These are phyloP conservation scores for Synergus itoensis DNA, from an alignment of 2,888 invertebrate genomes.

Conservation along the genomic window DNA sequence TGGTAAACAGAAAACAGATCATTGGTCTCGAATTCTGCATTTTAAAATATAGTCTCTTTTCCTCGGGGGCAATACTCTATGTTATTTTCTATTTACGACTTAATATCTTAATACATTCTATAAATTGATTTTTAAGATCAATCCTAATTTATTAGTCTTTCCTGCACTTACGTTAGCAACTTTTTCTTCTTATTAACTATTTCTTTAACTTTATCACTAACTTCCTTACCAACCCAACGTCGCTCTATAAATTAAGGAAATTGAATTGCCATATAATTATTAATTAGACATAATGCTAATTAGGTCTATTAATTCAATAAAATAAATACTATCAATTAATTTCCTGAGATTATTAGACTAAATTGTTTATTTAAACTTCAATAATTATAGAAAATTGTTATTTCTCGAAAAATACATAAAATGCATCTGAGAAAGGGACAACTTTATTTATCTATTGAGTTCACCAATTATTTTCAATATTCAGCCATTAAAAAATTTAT, in stretches of 20 bases:
- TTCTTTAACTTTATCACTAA: background rate
- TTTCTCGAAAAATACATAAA: background rate
- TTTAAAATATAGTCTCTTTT: too few relatives aligned
- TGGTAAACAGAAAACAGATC: background rate
- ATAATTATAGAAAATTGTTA: background rate
- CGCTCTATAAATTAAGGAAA: background rate
- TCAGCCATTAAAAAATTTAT: background rate
- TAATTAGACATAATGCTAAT: background rate
- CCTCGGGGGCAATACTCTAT: too few relatives aligned
- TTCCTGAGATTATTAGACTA: background rate
- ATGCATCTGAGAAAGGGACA: background rate
- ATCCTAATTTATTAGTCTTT: background rate
- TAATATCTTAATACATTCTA: too few relatives aligned
- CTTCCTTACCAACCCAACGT: background rate
- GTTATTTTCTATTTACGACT: background rate
- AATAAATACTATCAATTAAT: background rate
- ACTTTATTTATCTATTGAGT: background rate
- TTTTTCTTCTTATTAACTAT: background rate
- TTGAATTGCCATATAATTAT: background rate
- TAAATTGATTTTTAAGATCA: background rate
- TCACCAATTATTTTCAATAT: background rate
- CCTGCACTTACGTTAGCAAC: background rate
- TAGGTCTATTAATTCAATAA: background rate
- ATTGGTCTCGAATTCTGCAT: background rate
- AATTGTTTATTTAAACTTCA: background rate